Base-by-base conservation (phyloP, 1,140 invertebrate species). In the Chironomus striatipennis region DNA sequence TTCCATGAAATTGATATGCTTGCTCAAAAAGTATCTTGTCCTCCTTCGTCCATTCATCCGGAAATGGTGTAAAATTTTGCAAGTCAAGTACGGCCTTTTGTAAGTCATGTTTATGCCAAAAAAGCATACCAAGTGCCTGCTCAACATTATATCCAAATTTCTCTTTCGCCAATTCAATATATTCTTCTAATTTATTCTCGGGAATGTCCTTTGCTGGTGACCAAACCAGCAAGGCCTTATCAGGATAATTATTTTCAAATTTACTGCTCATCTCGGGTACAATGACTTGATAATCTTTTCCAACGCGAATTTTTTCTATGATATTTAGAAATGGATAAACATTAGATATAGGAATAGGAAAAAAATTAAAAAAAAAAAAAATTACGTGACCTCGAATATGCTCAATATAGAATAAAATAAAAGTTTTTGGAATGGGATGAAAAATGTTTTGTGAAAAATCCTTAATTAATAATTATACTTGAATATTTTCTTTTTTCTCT, bases 21-120 rank as follows among this genome's bases (percentile, higher is more conserved):
- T 98, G 96, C 81, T 98, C 96, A 86, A 99, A 99, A 18, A 98
- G 84, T 72, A 98, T 95, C 87, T 98, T 98, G 80, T 99, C 97
- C 84, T 98, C 97, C 3, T 96, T 93, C 15, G 96, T 96, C 97
- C 97, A 99, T 79, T 99, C 96, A 85, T 98, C 96, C 24, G 96
- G 96, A 80, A 97, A 97, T 2, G 97, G 97, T 74, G 95, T 97
- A 80, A 98, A 99, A 84, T 98, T 98, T 12, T 95, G 93, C 75
- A 99, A 86, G 82, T 98, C 96, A 79, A 93, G 85, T 2, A 96
- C 90, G 5, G 97, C 96, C 78, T 93, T 88, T 77, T 95, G 94
- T 57, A 98, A 85, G 83, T 98, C 94, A 85, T 98, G 96, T 84
- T 97, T 97, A 79, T 98, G 96, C 96, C 96, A 98, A 83, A 97